These are phyloP conservation scores for Scaptodrosophila latifasciaeformis DNA, from an alignment of 2,888 invertebrate species.

Conservation along the genomic window DNA sequence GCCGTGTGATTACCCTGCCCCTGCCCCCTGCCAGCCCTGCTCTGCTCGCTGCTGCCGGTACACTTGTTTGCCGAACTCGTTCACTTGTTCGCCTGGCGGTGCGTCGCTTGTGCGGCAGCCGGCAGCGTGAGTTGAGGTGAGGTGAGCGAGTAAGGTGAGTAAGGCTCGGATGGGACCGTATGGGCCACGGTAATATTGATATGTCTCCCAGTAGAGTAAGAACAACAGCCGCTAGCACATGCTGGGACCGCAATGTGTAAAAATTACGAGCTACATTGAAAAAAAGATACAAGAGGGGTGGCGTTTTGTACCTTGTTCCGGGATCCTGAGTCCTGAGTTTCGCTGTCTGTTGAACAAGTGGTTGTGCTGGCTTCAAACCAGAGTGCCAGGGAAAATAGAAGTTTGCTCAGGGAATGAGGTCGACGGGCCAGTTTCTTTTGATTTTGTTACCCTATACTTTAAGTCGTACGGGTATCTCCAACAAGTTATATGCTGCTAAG, in stretches of 20 bases:
- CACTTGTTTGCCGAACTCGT: conserved; percentile 45
- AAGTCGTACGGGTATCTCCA: too few species aligned
- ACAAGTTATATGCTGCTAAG: too few species aligned
- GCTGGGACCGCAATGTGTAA: conserved; percentile 71
- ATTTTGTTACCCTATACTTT: too few species aligned
- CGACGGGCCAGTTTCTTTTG: too few species aligned
- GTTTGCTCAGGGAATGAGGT: too few species aligned
- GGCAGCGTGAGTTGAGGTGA: conserved; percentile 5
- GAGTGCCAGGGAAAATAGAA: background rate
- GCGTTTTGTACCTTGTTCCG: conserved; percentile 22
- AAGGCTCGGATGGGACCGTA: too few species aligned
- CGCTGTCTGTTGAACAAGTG: conserved; percentile 24
- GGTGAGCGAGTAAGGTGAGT: conserved; percentile 6
- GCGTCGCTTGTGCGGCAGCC: conserved; percentile 36
- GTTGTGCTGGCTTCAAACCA: conserved; percentile 4
- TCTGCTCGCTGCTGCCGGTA: conserved; percentile 30
- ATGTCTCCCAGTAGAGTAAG: conserved; percentile 72
- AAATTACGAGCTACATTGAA: conserved; percentile 65
- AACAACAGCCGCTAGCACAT: conserved; percentile 56
- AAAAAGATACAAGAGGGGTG: conserved; percentile 39
- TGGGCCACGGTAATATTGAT: conserved; percentile 59
- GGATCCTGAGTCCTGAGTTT: conserved; percentile 6
- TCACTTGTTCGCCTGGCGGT: conserved; percentile 28
- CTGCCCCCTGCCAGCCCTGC: conserved; percentile 11
- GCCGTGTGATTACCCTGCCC: conserved; percentile 51